Conservation (phyloP, 2,113 vertebrate genomes). For the Antigone vipio region DNA sequence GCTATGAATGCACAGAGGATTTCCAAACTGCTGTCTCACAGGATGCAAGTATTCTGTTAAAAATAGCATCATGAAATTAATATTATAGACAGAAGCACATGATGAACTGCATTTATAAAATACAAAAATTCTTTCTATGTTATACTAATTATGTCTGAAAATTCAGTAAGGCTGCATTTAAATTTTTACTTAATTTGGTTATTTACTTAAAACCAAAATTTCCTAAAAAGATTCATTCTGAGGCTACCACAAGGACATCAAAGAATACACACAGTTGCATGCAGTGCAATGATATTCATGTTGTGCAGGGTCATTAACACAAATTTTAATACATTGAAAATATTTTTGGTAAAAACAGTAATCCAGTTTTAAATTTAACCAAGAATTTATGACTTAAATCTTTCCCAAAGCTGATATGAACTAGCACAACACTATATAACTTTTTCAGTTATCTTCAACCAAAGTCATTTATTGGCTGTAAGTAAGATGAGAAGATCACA, state of each 20-base stretch:
- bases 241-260: background rate
- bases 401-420: background rate
- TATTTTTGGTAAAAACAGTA: background rate
- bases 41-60: slow-evolving; percentile 13
- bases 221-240: background rate
- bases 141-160: background rate
- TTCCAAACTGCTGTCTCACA: slow-evolving; percentile 31
- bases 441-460: background rate
- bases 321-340: background rate
- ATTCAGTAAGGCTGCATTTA: background rate
- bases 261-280: background rate
- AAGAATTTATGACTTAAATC: background rate
- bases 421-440: background rate
- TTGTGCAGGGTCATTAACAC: background rate
- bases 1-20: background rate
- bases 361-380: background rate
- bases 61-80: background rate
- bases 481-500: background rate
- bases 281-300: background rate
- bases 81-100: background rate
- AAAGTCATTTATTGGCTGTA: accelerated
- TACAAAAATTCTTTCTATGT: slow-evolving; percentile 22
- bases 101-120: slow-evolving; percentile 25
- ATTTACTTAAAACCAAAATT: background rate
- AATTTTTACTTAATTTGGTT: background rate